Evolutionary conservation across 2,113 vertebrate species (phyloP).

Genomic region (Oryzias curvinotus): DNA sequence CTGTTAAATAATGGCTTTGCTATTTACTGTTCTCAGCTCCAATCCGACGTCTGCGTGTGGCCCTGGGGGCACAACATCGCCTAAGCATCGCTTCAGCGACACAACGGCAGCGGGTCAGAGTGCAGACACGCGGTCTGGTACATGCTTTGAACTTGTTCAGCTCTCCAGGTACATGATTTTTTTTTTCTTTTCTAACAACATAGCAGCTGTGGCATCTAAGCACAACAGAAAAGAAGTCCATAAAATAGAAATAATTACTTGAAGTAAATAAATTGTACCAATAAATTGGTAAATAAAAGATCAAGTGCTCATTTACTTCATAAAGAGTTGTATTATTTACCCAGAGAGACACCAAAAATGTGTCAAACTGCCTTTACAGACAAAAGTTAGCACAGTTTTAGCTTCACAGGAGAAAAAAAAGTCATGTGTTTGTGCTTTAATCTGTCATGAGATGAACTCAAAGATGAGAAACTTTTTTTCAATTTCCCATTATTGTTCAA

Average conservation of each 20-base stretch:
- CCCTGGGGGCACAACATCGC: slow-evolving; percentile 51
- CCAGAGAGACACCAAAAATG: too few species aligned
- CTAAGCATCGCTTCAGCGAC: slow-evolving; percentile 29
- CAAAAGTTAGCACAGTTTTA: too few species aligned
- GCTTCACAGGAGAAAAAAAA: too few species aligned
- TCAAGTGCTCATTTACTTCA: too few species aligned
- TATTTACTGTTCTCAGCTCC: slow-evolving; percentile 60
- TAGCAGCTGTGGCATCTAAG: neutral
- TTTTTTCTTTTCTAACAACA: neutral
- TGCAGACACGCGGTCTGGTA: slow-evolving; percentile 25
- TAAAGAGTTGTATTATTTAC: too few species aligned
- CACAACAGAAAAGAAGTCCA: neutral
- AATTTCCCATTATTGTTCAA: too few species aligned
- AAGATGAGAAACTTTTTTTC: too few species aligned
- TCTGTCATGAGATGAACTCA: too few species aligned
- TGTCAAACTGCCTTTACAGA: too few species aligned
- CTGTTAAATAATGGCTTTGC: slow-evolving; percentile 59
- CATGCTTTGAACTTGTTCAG: slow-evolving; percentile 36
- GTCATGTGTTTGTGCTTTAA: too few species aligned
- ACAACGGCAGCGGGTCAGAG: slow-evolving; percentile 32
- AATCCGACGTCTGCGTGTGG: slow-evolving; percentile 30
- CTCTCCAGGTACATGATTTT: slow-evolving; percentile 16
- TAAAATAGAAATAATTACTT: neutral
- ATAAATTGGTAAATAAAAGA: too few species aligned
- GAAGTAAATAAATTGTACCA: too few species aligned